Evolutionary conservation across 2,113 vertebrate species (phyloP), one percentile per base, ranked within the genome.

Genomic region (Semicossyphus pulcher): DNA sequence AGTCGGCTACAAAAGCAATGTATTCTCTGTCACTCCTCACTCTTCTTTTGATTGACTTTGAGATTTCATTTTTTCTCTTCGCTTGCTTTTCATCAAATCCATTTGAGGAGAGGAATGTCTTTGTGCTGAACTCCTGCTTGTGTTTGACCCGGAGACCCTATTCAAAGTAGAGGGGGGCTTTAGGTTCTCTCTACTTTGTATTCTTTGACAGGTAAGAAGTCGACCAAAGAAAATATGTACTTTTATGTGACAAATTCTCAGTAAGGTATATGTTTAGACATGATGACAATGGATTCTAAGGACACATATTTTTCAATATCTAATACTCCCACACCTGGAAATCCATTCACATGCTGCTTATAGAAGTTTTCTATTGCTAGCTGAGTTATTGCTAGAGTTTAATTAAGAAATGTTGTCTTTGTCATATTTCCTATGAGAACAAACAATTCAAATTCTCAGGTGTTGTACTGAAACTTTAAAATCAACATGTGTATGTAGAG

Each of bases 31-130:
- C 62, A 80, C 21, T 64, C 36, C 54, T 76, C 59, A 11, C 45
- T 58, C 6, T 62, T 51, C 52, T 79, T 87, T 70, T 87, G 36
- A 80, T 77, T 84, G 68, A 57, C 68, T 81, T 78, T 64, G 45
- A 65, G 74, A 84, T 85, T 79, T 85, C 41, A 76, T 76, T 73
- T 80, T 44, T 78, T 80, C 56, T 48, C 25, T 56, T 70, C 68
- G 36, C 51, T 63, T 59, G 51, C 28, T 52, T 86, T 70, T 53
- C 61, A 82, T 78, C 26, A 79, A 71, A 86, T 81, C 61, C 60
- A 62, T 80, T 65, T 60, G 49, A 76, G 39, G 37, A 54, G 10
- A 18, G 59, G 21, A 66, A 59, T 56, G 44, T 68, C 44, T 73
- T 28, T 31, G 48, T 28, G 42, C 28, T 36, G 25, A 66, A 76